Conservation (phyloP, 53 echinoderm and acorn worm genomes). For the Actinopyga echinites region DNA sequence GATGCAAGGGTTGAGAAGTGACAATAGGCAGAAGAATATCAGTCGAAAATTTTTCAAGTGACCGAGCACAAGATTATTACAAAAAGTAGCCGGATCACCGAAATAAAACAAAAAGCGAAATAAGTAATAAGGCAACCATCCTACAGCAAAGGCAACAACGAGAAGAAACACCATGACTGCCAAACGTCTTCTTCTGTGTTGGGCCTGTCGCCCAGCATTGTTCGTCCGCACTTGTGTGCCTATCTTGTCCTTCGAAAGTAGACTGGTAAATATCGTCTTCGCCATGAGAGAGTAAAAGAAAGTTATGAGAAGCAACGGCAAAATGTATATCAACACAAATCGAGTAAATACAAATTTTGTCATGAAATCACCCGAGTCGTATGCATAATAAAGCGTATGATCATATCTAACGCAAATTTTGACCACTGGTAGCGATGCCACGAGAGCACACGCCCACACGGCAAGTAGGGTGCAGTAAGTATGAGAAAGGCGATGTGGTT, state of each 20-base stretch:
- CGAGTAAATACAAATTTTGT: background rate
- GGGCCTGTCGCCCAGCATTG: background rate
- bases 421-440: background rate
- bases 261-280: background rate
- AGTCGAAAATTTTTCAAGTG: slow-evolving; percentile 32
- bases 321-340: slow-evolving; percentile 23
- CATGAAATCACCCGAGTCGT: slow-evolving; percentile 13
- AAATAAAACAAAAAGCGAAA: background rate
- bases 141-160: slow-evolving; percentile 15
- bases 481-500: background rate
- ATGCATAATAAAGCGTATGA: background rate
- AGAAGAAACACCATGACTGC: slow-evolving; percentile 30
- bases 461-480: background rate
- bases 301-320: background rate
- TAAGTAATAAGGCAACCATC: slow-evolving; percentile 39
- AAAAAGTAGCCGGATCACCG: background rate
- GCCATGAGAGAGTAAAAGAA: slow-evolving; percentile 22
- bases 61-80: background rate
- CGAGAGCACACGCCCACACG: background rate
- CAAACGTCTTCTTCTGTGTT: background rate
- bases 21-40: slow-evolving; percentile 24
- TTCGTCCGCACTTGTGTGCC: background rate
- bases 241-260: background rate
- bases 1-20: slow-evolving; percentile 27
- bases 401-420: background rate